Conservation (phyloP, 1,140 invertebrate species). For the Cataglyphis hispanica region DNA sequence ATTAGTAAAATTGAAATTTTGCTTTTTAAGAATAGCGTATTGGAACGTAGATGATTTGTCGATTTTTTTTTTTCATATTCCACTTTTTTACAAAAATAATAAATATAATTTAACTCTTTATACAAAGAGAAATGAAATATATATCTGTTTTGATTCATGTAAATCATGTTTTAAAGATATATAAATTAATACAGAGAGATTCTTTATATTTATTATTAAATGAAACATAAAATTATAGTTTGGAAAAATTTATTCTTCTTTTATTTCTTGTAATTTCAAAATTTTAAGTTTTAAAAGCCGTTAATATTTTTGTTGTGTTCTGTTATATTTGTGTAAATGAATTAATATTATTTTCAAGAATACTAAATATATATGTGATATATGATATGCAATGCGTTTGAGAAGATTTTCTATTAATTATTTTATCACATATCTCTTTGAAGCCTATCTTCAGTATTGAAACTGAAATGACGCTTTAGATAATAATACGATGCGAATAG, state of each 20-base stretch:
- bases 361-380: background rate
- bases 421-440: background rate
- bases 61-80: background rate
- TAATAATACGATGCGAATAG: background rate
- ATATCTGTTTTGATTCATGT: background rate
- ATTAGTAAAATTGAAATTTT: background rate
- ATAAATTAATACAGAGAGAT: background rate
- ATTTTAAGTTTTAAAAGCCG: too few species aligned
- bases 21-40: background rate
- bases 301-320: background rate
- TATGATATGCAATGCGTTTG: background rate
- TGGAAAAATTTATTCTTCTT: background rate
- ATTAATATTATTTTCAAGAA: background rate
- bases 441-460: background rate
- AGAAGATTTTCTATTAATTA: background rate
- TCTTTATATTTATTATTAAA: constrained; percentile 7
- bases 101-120: constrained; percentile 5
- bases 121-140: constrained; percentile 10
- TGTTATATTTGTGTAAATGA: background rate
- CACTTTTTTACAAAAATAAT: background rate
- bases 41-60: background rate
- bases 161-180: constrained; percentile 16
- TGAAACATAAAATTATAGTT: background rate
- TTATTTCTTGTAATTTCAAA: background rate
- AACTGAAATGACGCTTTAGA: background rate